Evolutionary conservation across 2,797 vertebrate genomes (phyloP).

Genomic region (Cossypha niveicapilla): DNA sequence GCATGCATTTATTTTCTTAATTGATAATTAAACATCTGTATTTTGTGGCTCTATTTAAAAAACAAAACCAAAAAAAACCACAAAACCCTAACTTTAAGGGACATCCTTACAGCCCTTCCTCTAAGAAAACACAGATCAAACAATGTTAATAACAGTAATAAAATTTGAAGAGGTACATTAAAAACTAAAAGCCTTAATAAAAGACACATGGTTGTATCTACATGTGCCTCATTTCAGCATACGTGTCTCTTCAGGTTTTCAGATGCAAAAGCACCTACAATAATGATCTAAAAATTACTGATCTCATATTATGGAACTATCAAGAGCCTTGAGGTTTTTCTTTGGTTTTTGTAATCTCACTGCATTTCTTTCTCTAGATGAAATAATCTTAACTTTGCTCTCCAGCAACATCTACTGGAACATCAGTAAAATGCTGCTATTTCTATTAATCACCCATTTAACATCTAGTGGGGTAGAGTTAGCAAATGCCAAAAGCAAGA

Average conservation of each 20-base stretch:
- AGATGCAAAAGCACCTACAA: neutral
- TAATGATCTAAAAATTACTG: conserved; percentile 40
- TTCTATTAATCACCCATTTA: conserved; percentile 76
- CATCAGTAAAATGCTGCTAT: conserved; percentile 76
- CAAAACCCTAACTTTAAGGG: neutral
- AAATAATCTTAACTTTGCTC: conserved; percentile 78
- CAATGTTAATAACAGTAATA: conserved; percentile 44
- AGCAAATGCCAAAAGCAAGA: conserved; percentile 58
- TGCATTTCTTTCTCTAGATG: conserved; percentile 59
- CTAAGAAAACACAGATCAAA: conserved; percentile 59
- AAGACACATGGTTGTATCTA: neutral
- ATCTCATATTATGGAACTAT: conserved; percentile 66
- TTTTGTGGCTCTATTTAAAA: conserved; percentile 41
- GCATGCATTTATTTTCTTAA: conserved; percentile 60
- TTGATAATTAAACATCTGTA: conserved; percentile 55
- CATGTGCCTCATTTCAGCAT: neutral
- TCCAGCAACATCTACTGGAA: conserved; percentile 85
- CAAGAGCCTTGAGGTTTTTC: conserved; percentile 63
- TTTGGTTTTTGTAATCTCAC: conserved; percentile 62
- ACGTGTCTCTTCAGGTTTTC: conserved; percentile 22
- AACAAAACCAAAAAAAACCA: neutral
- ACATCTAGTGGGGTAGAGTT: conserved; percentile 60
- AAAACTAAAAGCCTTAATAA: conserved; percentile 58
- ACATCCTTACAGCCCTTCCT: conserved; percentile 59
- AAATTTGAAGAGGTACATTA: conserved; percentile 54